Percentiles rank a stretch among this genome's conserved stretches.
phyloP scores from a whole-genome alignment of 53 echinoderm and acorn worm genomes.

The Paracentrotus lividus region DNA sequence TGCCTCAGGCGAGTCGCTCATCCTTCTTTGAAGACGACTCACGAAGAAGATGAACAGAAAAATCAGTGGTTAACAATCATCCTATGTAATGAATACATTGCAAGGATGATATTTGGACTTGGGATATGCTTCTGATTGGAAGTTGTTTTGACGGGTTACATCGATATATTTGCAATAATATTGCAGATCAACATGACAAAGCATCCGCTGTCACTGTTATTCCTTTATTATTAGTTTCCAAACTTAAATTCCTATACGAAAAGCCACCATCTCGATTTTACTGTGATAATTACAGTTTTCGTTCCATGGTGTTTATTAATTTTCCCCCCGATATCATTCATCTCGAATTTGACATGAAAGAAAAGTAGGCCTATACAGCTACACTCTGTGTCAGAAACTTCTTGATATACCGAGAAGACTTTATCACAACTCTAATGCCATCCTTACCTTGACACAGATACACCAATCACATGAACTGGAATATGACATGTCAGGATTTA shows the following conservation, averaged over 20 bases:
- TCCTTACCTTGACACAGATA: not conserved
- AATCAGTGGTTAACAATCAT: conserved; percentile 4
- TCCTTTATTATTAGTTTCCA: not conserved
- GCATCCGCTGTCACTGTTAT: not conserved
- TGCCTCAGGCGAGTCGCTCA: conserved; percentile 11
- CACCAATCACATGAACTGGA: not conserved
- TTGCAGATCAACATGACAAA: not conserved
- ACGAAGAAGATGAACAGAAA: conserved; percentile 4
- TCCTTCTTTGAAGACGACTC: not conserved
- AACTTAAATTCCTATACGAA: too few species aligned
- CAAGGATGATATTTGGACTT: not conserved
- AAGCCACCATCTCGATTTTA: too few species aligned
- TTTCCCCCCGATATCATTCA: not conserved
- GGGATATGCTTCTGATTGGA: not conserved
- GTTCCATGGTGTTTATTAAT: not conserved
- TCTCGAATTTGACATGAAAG: not conserved
- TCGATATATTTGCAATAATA: not conserved
- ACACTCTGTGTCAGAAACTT: not conserved
- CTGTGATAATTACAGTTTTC: not conserved
- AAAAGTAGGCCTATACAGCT: not conserved
- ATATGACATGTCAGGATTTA: not conserved
- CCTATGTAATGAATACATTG: not conserved
- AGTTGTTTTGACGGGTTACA: not conserved
- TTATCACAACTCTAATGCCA: not conserved
- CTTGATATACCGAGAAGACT: not conserved